These are phyloP conservation scores for Eulithis prunata DNA, from an alignment of 2,888 invertebrate species.

Conservation along the genomic window DNA sequence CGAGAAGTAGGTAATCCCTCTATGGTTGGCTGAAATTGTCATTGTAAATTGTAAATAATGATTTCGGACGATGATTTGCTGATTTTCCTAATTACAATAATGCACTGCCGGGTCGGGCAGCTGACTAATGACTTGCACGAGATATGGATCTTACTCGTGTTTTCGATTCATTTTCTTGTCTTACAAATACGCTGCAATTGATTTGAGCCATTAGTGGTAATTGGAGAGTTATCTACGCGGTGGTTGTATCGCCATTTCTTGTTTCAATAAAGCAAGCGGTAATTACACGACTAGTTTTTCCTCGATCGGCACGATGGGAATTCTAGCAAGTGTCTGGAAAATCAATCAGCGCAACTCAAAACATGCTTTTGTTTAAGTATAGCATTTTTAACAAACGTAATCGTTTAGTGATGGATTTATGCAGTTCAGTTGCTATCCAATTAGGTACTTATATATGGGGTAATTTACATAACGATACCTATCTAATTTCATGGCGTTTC, in stretches of 20 bases:
- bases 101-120: constrained; percentile 48
- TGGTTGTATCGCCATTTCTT: constrained; percentile 72
- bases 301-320: constrained; percentile 63
- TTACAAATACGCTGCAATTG: constrained; percentile 61
- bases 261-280: constrained; percentile 71
- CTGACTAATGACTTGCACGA: constrained; percentile 43
- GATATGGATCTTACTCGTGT: constrained; percentile 53
- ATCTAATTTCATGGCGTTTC: neutral
- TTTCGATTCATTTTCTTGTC: constrained; percentile 52
- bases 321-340: constrained; percentile 69
- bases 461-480: constrained; percentile 4
- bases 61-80: constrained; percentile 71
- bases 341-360: constrained; percentile 60
- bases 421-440: constrained; percentile 6
- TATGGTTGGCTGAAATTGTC: constrained; percentile 47
- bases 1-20: constrained; percentile 46
- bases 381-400: constrained; percentile 12
- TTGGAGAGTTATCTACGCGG: constrained; percentile 57
- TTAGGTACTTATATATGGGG: neutral
- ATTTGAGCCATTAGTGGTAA: constrained; percentile 63
- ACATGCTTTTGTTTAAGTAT: constrained; percentile 32
- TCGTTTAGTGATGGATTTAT: constrained; percentile 3
- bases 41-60: constrained; percentile 68
- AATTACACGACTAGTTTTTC: constrained; percentile 65
- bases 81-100: constrained; percentile 71